Conservation (phyloP, 2,113 vertebrate species). For the Ctenodactylus gundi region DNA sequence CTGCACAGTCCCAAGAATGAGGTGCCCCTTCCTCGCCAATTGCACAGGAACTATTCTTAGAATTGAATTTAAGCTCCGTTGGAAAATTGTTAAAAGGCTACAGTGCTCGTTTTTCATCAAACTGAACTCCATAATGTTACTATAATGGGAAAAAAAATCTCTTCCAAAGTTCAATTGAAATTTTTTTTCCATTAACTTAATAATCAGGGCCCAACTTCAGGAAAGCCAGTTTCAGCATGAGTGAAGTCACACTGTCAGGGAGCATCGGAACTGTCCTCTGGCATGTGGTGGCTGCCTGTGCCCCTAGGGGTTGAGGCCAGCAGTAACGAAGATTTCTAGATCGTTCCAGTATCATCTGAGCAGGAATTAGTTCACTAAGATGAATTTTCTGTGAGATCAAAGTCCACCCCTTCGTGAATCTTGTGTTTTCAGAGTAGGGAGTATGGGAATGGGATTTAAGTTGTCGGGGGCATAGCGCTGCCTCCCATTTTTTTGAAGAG, state of each 20-base stretch:
- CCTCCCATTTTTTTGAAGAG: no score
- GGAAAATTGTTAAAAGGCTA: conserved; percentile 76
- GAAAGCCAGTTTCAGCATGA: conserved; percentile 64
- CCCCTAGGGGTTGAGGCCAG: not conserved
- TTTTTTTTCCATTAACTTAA: conserved; percentile 81
- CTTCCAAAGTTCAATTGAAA: conserved; percentile 72
- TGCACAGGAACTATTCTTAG: conserved; percentile 41
- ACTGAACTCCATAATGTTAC: conserved; percentile 70
- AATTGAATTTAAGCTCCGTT: conserved; percentile 71
- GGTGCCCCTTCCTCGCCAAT: conserved; percentile 39
- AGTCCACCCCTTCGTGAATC: not conserved
- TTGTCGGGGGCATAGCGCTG: not conserved
- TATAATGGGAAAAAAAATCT: conserved; percentile 67
- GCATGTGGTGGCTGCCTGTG: not conserved
- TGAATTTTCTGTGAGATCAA: not conserved
- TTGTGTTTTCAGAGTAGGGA: not conserved
- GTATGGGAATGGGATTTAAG: not conserved
- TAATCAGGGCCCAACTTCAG: conserved; percentile 79
- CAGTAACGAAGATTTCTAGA: not conserved
- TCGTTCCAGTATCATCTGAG: not conserved
- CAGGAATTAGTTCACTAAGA: not conserved
- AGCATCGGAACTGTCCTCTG: conserved; percentile 37
- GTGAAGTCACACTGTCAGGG: conserved; percentile 56
- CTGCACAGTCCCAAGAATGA: not conserved
- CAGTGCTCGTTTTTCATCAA: conserved; percentile 72